Evolutionary conservation across 2,113 vertebrate genomes (phyloP).

Genomic region (Malurus elegans): DNA sequence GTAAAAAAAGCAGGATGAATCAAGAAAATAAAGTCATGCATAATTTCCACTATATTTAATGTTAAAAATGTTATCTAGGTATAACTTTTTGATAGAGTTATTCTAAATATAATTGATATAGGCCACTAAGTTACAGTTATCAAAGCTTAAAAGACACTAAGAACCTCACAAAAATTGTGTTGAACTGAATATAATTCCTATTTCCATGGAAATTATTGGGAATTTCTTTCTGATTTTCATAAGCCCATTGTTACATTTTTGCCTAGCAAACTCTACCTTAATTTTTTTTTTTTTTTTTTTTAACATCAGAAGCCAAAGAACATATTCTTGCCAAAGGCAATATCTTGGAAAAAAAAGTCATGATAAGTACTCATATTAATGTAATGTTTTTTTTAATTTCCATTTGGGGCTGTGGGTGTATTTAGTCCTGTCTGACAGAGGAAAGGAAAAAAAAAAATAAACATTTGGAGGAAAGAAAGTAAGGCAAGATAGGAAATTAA

Average conservation of each 20-base stretch:
- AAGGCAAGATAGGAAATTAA: background rate
- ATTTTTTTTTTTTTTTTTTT: background rate
- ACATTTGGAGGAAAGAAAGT: background rate
- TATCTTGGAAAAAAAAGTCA: background rate
- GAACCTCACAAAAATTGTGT: background rate
- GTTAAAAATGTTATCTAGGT: background rate
- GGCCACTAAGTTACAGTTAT: background rate
- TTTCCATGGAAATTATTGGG: background rate
- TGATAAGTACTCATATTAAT: background rate
- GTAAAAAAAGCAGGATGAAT: background rate
- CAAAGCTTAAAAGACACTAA: background rate
- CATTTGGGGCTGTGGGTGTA: fast-evolving
- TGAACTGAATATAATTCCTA: background rate
- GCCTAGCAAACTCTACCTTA: background rate
- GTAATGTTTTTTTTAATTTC: background rate
- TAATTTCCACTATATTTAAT: background rate
- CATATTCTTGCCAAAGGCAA: background rate
- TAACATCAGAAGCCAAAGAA: background rate
- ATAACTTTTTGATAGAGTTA: background rate
- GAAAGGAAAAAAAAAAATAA: background rate
- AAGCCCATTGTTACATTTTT: background rate
- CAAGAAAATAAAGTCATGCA: background rate
- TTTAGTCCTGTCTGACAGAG: background rate
- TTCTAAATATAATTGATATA: fast-evolving
- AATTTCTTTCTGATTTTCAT: background rate